Percentiles rank a stretch among this genome's conserved stretches.
These are phyloP conservation scores for Smithornis capensis DNA, from an alignment of 2,113 vertebrate genomes.

Conservation along the genomic window DNA sequence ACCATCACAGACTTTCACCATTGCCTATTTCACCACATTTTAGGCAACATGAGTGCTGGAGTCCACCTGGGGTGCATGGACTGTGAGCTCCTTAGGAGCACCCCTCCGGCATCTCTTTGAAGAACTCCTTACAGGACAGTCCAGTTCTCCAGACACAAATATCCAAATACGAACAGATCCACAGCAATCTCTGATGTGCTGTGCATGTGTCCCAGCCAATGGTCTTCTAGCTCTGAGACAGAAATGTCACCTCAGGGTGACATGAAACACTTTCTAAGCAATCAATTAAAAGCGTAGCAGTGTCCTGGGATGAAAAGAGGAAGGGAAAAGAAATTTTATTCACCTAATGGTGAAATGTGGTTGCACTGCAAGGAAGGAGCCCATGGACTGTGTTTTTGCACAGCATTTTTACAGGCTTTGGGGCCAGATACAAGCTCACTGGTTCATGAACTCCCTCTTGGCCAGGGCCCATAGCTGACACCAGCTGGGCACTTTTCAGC, in stretches of 20 bases:
- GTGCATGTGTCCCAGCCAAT: rapidly evolving
- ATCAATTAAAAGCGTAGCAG: not conserved
- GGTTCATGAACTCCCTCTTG: constrained; percentile 15
- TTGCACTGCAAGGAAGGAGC: not conserved
- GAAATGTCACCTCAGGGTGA: not conserved
- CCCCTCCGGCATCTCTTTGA: not conserved
- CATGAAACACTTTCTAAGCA: not conserved
- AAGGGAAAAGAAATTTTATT: not conserved
- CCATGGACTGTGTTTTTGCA: not conserved
- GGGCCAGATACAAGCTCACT: not conserved
- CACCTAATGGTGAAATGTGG: not conserved
- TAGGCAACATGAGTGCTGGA: not conserved
- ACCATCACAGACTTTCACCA: not conserved
- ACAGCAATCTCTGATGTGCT: rapidly evolving
- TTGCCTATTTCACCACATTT: not conserved
- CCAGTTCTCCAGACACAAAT: not conserved
- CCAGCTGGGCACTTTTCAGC: constrained; percentile 36
- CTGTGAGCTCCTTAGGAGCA: not conserved
- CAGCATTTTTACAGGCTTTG: not conserved
- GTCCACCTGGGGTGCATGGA: not conserved
- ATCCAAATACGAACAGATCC: not conserved
- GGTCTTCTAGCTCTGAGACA: not conserved
- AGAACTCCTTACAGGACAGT: not conserved
- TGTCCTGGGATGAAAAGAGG: not conserved
- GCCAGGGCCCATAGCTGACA: constrained; percentile 2